Base-by-base conservation (phyloP, 2,797 vertebrate genomes). In the Peromyscus melanophrys region DNA sequence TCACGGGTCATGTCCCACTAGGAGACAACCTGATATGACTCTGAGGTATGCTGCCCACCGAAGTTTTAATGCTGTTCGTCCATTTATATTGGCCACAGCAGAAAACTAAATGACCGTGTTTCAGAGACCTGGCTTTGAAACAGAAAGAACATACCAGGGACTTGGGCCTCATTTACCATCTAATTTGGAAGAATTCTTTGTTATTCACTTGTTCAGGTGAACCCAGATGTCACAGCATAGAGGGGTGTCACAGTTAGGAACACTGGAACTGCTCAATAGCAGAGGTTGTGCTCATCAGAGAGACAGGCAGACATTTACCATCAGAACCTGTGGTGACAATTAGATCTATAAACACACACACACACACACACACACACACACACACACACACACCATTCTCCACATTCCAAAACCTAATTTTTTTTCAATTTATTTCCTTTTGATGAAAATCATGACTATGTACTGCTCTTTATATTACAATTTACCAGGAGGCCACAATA, bases 81-180 rank as follows among this genome's bases (percentile, higher is more conserved):
- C 67, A 87, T 73, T 88, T 92, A 57, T 90, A 29, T 82, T 84
- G 49, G 40, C 80, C 91, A 93, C 78, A 86, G 55, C 9, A 90
- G 82, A 93, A 96, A 78, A 94, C 65, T 29, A 78, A 95, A 92
- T 65, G 88, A 49, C 59, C 2, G 8, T 61, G 34, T 65, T 55
- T 86, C 59, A 85, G 94, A 96, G 77, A 94, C 61, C 37, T 61
- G 59, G 31, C 83, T 90, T 92, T 97, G 27, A 21, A 80, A 75
- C 31, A 86, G 88, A 93, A 34, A 84, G 31, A 85, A 27, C 16
- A 69, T 40, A 75, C 27, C 6, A 75, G 65, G 59, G 91, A 31
- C 57, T 80, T n/a, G 92, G n/a, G 17, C 21, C 27, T 86, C 67
- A 40, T 49, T 97, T 92, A 92, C 27, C 31, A 25, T 85, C 59